phyloP scores from a whole-genome alignment of 2,113 vertebrate species.

The Larimichthys crocea region DNA sequence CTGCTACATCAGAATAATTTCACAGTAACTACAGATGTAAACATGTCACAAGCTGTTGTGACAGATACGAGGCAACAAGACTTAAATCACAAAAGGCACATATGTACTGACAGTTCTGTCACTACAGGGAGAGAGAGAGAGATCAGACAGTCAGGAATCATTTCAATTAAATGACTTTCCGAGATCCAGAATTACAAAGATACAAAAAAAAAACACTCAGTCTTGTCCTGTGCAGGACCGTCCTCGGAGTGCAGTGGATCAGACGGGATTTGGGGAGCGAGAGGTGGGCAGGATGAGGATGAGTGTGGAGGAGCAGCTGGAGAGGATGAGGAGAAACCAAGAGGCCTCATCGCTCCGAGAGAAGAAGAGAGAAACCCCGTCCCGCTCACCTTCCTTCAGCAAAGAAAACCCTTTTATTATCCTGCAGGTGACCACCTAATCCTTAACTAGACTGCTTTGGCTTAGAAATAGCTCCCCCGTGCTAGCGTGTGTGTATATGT shows the following conservation, averaged over 20 bases:
- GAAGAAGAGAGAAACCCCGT: slow-evolving; percentile 87
- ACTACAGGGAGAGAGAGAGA: neutral
- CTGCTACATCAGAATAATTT: neutral
- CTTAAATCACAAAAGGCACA: neutral
- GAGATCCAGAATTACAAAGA: neutral
- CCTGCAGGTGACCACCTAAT: slow-evolving; percentile 82
- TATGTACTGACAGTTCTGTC: no score
- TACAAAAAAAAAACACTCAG: neutral
- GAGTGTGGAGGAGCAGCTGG: slow-evolving; percentile 96
- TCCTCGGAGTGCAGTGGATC: slow-evolving; percentile 92
- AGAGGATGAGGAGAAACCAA: slow-evolving; percentile 93
- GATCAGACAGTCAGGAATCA: neutral
- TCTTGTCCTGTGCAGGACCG: slow-evolving; percentile 84
- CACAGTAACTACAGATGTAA: neutral
- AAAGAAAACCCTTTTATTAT: slow-evolving; percentile 84
- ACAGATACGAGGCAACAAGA: neutral
- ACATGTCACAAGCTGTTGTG: neutral
- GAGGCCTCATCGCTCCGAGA: slow-evolving; percentile 91
- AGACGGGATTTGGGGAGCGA: slow-evolving; percentile 86
- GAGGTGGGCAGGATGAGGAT: slow-evolving; percentile 89
- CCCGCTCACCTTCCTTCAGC: slow-evolving; percentile 83
- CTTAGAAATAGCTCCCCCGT: neutral
- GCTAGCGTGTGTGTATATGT: neutral
- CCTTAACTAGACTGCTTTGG: neutral
- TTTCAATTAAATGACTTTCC: neutral